Conservation (phyloP, 2,888 invertebrate genomes). For the Crepidodera aurea region DNA sequence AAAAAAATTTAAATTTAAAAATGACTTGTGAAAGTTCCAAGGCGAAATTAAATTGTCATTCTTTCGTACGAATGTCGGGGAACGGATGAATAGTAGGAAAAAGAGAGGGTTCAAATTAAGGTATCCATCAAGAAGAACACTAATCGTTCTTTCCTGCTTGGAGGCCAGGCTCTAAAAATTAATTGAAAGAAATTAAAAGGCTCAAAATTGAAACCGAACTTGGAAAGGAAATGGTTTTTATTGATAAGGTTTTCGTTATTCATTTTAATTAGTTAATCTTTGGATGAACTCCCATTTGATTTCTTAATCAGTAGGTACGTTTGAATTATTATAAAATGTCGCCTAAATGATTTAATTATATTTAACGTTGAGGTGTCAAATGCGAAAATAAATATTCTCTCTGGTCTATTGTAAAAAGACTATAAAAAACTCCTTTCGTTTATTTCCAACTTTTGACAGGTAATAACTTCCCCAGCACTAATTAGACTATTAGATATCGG, state of each 20-base stretch:
- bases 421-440: background rate
- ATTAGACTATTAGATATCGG: constrained; percentile 14
- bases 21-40: constrained; percentile 53
- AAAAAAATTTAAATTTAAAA: too few relatives aligned
- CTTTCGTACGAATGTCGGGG: constrained; percentile 31
- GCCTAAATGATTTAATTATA: too few relatives aligned
- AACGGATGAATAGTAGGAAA: background rate
- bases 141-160: constrained; percentile 42
- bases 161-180: constrained; percentile 36
- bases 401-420: too few relatives aligned
- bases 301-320: too few relatives aligned
- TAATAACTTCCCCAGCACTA: constrained; percentile 11
- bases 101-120: constrained; percentile 48
- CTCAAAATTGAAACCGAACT: constrained; percentile 25
- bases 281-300: too few relatives aligned
- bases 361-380: too few relatives aligned
- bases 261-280: constrained; percentile 20
- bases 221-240: constrained; percentile 14
- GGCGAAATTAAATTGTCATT: constrained; percentile 51
- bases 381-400: too few relatives aligned
- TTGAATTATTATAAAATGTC: too few relatives aligned
- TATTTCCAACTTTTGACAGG: background rate
- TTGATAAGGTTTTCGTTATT: constrained; percentile 23
- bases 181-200: constrained; percentile 36
- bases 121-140: constrained; percentile 47